Percentiles rank a stretch among this genome's conserved stretches.
Evolutionary conservation across 2,888 invertebrate genomes (phyloP).

Genomic region (Halocaridina rubra): DNA sequence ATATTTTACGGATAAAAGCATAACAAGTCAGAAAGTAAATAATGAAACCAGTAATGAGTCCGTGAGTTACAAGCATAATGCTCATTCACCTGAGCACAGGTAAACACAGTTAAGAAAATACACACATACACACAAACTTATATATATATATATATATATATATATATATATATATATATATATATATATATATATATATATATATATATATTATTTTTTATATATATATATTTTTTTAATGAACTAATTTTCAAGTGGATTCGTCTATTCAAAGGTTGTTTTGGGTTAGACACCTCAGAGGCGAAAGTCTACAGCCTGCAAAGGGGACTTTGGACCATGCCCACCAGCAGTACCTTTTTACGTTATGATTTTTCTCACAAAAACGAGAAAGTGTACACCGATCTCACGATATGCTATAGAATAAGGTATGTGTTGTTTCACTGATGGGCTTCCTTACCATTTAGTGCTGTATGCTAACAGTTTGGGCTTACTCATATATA

Average conservation of each 20-base stretch:
- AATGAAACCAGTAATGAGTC: background rate
- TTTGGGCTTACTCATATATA: too few relatives aligned
- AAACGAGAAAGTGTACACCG: too few relatives aligned
- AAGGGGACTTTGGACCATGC: background rate
- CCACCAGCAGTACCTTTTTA: background rate
- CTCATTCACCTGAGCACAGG: too few relatives aligned
- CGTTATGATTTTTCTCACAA: background rate
- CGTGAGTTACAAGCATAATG: too few relatives aligned
- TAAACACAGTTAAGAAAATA: background rate
- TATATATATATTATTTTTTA: background rate
- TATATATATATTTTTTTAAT: background rate
- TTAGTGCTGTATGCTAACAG: too few relatives aligned
- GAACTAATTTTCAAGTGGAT: background rate
- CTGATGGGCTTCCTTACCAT: too few relatives aligned
- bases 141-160: background rate
- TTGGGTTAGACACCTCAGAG: conserved; percentile 10
- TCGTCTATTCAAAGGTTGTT: background rate
- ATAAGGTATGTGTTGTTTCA: background rate
- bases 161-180: conserved; percentile 14
- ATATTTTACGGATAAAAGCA: too few relatives aligned
- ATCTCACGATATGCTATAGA: background rate
- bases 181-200: background rate
- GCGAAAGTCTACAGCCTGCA: conserved; percentile 9
- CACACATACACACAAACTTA: background rate
- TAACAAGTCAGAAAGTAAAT: background rate